Percentiles rank a stretch among this genome's conserved stretches.
phyloP scores from a whole-genome alignment of 2,113 vertebrate genomes.

The Abramis brama region DNA sequence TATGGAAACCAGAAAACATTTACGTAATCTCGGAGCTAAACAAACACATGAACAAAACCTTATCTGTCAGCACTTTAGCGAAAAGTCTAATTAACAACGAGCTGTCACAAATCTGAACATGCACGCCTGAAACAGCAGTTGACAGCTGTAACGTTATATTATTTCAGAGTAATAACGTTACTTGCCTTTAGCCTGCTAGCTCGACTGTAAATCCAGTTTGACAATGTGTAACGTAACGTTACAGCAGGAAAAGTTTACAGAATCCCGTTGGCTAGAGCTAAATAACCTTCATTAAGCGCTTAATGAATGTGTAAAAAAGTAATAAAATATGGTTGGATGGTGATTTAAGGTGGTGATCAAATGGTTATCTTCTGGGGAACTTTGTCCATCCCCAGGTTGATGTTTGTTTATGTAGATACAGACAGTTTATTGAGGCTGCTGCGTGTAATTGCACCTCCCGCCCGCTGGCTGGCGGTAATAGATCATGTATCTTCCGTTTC shows the following conservation, averaged over 20 bases:
- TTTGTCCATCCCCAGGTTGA: background rate
- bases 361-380: background rate
- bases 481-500: background rate
- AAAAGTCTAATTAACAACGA: background rate
- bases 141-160: background rate
- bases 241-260: background rate
- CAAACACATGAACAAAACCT: background rate
- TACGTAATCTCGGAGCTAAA: background rate
- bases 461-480: background rate
- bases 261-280: background rate
- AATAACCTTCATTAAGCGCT: background rate
- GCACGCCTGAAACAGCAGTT: background rate
- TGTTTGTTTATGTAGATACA: conserved; percentile 18
- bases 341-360: background rate
- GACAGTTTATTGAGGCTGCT: background rate
- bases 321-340: background rate
- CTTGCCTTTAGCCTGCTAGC: conserved; percentile 32
- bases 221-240: background rate
- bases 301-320: no score
- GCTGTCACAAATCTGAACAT: background rate
- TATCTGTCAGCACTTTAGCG: background rate
- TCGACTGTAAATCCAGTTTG: conserved; percentile 8
- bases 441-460: background rate
- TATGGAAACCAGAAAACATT: background rate
- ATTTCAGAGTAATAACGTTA: background rate